Conservation (phyloP, 2,113 vertebrate genomes). For the Anoplopoma fimbria region DNA sequence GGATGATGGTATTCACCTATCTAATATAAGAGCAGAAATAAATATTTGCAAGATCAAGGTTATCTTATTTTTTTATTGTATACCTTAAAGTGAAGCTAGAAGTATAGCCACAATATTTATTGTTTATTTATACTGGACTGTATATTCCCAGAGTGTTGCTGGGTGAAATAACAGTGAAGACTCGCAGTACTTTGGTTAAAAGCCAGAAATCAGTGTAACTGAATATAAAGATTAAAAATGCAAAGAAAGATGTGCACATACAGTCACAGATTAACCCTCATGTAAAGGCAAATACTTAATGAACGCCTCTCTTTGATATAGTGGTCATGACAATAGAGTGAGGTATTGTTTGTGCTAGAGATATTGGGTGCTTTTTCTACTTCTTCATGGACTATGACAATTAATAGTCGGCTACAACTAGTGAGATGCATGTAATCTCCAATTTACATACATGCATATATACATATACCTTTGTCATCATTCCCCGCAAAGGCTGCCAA, state of each 20-base stretch:
- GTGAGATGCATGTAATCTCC: background rate
- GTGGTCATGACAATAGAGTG: background rate
- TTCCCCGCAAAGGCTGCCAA: constrained; percentile 24
- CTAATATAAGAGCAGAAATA: constrained; percentile 20
- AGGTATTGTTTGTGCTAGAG: too few relatives aligned
- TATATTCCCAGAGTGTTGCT: background rate
- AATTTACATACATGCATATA: background rate
- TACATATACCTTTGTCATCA: constrained; percentile 1
- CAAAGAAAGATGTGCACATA: background rate
- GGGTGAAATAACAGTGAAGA: background rate
- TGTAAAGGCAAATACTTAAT: background rate
- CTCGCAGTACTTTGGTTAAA: background rate
- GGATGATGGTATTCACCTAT: background rate
- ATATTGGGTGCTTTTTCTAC: background rate
- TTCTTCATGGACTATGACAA: background rate
- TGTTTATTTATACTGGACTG: background rate
- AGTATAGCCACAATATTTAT: background rate
- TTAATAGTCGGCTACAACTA: background rate
- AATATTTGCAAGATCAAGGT: constrained; percentile 35
- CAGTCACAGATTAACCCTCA: background rate
- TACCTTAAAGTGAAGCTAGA: constrained; percentile 5
- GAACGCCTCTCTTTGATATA: too few relatives aligned
- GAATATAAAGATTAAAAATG: background rate
- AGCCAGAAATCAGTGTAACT: background rate
- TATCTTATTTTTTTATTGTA: constrained; percentile 23